Evolutionary conservation across 2,888 invertebrate genomes (phyloP).

Genomic region (Ceramica pisi): DNA sequence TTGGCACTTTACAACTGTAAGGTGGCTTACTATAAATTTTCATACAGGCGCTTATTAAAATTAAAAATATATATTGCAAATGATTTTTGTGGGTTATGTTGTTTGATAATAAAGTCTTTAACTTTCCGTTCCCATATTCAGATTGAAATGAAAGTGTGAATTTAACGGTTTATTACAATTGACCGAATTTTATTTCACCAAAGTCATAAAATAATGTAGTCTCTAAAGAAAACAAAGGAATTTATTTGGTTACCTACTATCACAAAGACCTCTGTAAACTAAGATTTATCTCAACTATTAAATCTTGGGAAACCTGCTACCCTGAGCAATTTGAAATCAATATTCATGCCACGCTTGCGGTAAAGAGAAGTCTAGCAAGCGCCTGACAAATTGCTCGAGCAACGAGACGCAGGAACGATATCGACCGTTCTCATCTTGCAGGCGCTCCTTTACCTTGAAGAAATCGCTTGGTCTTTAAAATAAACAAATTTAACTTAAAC

Average conservation of each 20-base stretch:
- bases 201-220: neutral
- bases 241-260: neutral
- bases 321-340: constrained; percentile 20
- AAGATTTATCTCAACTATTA: neutral
- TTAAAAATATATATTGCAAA: too few relatives aligned
- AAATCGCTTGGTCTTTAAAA: too few relatives aligned
- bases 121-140: neutral
- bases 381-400: constrained; percentile 57
- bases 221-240: neutral
- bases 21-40: constrained; percentile 1
- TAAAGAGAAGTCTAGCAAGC: constrained; percentile 29
- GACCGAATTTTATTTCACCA: neutral
- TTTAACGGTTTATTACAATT: neutral
- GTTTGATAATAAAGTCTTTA: neutral
- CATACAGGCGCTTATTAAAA: constrained; percentile 10
- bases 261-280: neutral
- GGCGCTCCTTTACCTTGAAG: constrained; percentile 25
- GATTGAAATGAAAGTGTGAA: neutral
- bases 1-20: neutral
- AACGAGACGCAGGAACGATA: constrained; percentile 31
- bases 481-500: neutral
- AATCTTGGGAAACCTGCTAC: neutral
- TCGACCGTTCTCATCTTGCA: constrained; percentile 29
- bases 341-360: constrained; percentile 5
- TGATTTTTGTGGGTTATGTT: too few relatives aligned